Percentiles rank a stretch among this genome's conserved stretches.
These are phyloP conservation scores for Coronaproctus castanopsis DNA, from an alignment of 2,888 invertebrate genomes.

Conservation along the genomic window DNA sequence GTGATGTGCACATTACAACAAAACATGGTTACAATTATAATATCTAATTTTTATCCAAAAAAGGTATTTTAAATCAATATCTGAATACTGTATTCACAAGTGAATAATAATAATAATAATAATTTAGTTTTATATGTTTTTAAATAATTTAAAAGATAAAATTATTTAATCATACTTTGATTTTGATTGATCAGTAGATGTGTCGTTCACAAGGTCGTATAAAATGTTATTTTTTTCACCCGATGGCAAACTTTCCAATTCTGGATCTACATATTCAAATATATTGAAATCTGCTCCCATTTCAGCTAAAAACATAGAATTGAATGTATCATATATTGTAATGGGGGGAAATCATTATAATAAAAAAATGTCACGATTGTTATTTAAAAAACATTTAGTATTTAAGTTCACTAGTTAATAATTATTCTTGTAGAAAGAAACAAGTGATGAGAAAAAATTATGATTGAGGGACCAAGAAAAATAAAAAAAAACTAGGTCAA, in stretches of 20 bases:
- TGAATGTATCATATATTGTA: conserved; percentile 4
- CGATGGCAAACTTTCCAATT: conserved; percentile 57
- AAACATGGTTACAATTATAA: no score
- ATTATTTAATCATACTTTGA: conserved; percentile 3
- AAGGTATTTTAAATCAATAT: no score
- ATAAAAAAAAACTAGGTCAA: no score
- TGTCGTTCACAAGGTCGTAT: conserved; percentile 41
- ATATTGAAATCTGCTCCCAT: conserved; percentile 90
- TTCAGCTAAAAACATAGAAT: conserved; percentile 45
- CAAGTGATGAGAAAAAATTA: no score
- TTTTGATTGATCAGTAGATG: conserved; percentile 5
- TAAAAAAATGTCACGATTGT: neutral
- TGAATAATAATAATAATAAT: no score
- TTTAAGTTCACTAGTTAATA: no score
- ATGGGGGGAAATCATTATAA: neutral
- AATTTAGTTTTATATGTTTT: no score
- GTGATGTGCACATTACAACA: no score
- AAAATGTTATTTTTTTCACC: conserved; percentile 68
- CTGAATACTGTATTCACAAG: no score
- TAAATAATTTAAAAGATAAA: no score
- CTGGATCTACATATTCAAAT: conserved; percentile 85
- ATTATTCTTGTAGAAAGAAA: conserved; percentile 3
- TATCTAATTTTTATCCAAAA: no score
- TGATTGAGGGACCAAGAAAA: no score
- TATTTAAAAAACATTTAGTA: neutral